Evolutionary conservation across 1,140 invertebrate species (phyloP).

Genomic region (Caerostris darwini): DNA sequence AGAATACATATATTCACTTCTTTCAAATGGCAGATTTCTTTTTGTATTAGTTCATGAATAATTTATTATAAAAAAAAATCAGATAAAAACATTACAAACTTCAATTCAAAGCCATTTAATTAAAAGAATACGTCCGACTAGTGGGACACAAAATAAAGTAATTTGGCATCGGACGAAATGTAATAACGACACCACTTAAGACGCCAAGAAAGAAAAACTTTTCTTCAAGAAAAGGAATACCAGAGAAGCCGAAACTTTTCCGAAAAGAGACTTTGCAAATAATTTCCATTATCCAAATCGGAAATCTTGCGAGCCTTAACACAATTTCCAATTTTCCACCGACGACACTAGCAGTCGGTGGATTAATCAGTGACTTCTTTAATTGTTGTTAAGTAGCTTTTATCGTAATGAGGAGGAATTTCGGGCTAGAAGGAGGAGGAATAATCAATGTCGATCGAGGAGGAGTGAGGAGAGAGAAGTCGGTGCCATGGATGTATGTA

Average conservation of each 20-base stretch:
- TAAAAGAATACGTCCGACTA: not conserved
- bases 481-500: too few species aligned
- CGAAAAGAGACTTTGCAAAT: not conserved
- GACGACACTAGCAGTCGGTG: not conserved
- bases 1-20: too few species aligned
- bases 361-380: conserved; percentile 14
- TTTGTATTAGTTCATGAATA: too few species aligned
- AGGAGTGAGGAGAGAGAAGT: too few species aligned
- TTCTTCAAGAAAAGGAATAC: not conserved
- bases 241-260: not conserved
- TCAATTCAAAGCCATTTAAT: not conserved
- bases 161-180: not conserved
- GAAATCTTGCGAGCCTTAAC: not conserved
- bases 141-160: not conserved
- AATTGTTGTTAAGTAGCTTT: conserved; percentile 44
- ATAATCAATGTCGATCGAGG: conserved; percentile 19
- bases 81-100: too few species aligned
- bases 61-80: too few species aligned
- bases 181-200: not conserved
- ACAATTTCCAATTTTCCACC: conserved; percentile 38
- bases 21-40: too few species aligned
- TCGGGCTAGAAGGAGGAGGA: not conserved
- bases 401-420: conserved; percentile 14
- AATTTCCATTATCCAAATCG: not conserved
- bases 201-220: not conserved